Percentiles rank a stretch among this genome's conserved stretches.
These are phyloP conservation scores for Allolobophora icterica DNA, from an alignment of 2,888 invertebrate species.

Conservation along the genomic window DNA sequence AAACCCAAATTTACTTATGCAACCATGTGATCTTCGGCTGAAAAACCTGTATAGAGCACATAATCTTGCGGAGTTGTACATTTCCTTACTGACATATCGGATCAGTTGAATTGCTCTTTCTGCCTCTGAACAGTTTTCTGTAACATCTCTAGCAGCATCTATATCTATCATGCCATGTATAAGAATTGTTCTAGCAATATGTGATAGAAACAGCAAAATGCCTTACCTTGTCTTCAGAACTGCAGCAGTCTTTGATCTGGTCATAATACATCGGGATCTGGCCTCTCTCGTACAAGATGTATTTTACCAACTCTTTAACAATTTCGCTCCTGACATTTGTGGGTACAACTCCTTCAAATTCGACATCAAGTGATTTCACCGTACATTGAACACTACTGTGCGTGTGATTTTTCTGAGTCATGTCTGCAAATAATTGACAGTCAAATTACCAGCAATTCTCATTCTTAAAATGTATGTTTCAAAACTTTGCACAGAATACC, in stretches of 20 bases:
- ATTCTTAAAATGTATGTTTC: not conserved
- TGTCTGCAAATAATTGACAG: conserved; percentile 8
- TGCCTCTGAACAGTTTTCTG: not conserved
- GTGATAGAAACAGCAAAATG: not conserved
- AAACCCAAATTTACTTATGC: too few species aligned
- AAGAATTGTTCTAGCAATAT: not conserved
- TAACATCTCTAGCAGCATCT: not conserved
- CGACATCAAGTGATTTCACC: not conserved
- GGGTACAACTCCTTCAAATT: conserved; percentile 20
- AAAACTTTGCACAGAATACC: not conserved
- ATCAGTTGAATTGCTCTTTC: not conserved
- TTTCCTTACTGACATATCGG: not conserved
- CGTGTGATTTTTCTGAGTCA: not conserved
- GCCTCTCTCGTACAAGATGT: conserved; percentile 24
- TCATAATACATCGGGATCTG: conserved; percentile 22
- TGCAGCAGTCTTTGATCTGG: conserved; percentile 19
- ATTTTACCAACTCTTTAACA: conserved; percentile 22
- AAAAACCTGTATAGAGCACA: too few species aligned
- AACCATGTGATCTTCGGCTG: too few species aligned
- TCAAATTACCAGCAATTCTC: not conserved
- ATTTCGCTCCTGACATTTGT: not conserved
- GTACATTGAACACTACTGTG: not conserved
- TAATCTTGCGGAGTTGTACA: too few species aligned
- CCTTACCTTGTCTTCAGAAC: not conserved
- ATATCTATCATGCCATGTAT: not conserved